Conservation (phyloP, 2,113 vertebrate genomes). For the Nesoenas mayeri region DNA sequence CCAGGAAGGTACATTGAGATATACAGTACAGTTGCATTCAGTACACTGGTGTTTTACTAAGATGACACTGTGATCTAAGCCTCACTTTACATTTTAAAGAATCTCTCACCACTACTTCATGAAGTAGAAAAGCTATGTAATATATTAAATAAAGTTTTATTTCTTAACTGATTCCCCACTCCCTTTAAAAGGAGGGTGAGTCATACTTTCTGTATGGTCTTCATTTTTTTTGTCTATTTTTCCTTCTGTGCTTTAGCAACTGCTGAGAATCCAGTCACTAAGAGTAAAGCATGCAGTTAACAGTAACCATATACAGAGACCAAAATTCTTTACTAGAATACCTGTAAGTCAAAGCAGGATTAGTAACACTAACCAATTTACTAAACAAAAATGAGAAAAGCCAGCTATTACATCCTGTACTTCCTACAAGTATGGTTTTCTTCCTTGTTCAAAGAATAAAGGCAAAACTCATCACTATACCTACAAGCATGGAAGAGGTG, state of each 20-base stretch:
- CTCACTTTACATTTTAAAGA: background rate
- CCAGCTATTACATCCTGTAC: background rate
- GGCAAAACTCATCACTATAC: background rate
- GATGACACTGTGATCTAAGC: background rate
- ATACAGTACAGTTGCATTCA: background rate
- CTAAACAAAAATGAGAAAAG: background rate
- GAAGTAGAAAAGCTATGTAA: background rate
- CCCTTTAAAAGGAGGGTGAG: background rate
- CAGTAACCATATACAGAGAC: background rate
- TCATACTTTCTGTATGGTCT: background rate
- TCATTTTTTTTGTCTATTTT: background rate
- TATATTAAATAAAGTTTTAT: background rate
- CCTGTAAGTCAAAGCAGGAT: background rate
- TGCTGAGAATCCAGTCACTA: background rate
- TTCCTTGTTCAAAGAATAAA: background rate
- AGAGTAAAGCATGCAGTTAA: background rate
- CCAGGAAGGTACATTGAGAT: background rate
- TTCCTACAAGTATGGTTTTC: background rate
- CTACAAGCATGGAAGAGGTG: background rate
- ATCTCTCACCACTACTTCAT: background rate
- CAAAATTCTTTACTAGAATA: background rate
- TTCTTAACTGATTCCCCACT: background rate
- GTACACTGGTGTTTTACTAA: background rate
- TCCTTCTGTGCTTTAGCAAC: background rate
- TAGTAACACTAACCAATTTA: background rate